Evolutionary conservation across 2,797 vertebrate species (phyloP), one percentile per base, ranked within the genome.

Genomic region (Sphenodon punctatus): DNA sequence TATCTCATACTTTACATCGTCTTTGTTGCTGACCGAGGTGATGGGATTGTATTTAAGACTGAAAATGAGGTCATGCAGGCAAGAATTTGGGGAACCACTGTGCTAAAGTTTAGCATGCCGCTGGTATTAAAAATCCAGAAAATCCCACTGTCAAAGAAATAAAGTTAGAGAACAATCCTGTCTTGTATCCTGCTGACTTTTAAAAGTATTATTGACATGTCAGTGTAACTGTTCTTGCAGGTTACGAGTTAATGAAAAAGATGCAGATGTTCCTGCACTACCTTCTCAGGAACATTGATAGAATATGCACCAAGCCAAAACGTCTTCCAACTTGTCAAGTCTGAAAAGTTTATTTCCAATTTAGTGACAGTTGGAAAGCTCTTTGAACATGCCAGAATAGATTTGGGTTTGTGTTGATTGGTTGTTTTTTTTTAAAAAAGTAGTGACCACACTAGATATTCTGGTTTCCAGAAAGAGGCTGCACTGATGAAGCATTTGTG

Each of bases 291-390:
- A 67, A 77, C 11, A 48, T 16, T 32, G 41, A 67, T 56, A 30
- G 55, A 36, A 58, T 23, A 27, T 2, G 27, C 76, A 58, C 27
- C 43, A 46, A 9, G 19, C 48, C 12, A 17, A 67, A 78, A 43
- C 61, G 55, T 74, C 34, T 19, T 75, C 34, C 30, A 56, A 73
- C 13, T 25, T 72, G 19, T 20, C 43, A 51, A 22, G 5, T 34
- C 9, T 30, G 22, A 42, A 32, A 41, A 27, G 3, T 55, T 3
- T 51, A 42, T 30, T 67, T 77, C 27, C 78, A 82, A 68, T 48
- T 46, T 41, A 65, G 23, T 27, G 38, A 67, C 58, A 69, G 32
- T 80, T 61, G 23, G 20, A 75, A 84, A 89, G 75, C 5, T 65
- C 34, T 74, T 68, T 49, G 22, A 27, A 59, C 53, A 48, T 49